Evolutionary conservation across 2,888 invertebrate genomes (phyloP).

Genomic region (Lepidocyrtinus sp.): DNA sequence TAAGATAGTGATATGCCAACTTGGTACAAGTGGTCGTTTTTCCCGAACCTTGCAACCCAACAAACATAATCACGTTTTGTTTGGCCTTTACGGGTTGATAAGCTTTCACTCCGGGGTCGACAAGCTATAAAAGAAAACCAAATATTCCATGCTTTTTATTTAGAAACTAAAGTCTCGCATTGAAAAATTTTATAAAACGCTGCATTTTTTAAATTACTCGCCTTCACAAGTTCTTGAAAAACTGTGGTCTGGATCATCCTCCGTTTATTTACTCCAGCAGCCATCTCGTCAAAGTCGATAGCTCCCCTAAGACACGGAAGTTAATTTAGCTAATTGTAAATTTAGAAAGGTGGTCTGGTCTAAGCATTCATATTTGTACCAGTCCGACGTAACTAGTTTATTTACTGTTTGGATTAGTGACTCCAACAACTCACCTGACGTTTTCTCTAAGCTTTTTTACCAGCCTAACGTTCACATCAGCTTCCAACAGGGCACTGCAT

Average conservation of each 20-base stretch:
- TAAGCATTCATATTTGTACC: too few relatives aligned
- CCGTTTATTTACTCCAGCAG: conserved; percentile 96
- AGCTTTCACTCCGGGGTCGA: conserved; percentile 98
- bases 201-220: conserved; percentile 71
- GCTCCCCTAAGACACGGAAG: conserved; percentile 77
- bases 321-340: too few relatives aligned
- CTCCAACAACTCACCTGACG: conserved; percentile 78
- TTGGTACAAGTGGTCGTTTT: conserved; percentile 99
- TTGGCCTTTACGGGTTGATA: conserved; percentile 96
- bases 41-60: conserved; percentile 98
- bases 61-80: conserved; percentile 99
- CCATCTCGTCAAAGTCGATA: conserved; percentile 99
- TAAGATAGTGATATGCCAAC: conserved; percentile 97
- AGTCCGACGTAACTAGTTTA: too few relatives aligned
- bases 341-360: too few relatives aligned
- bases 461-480: conserved; percentile 94
- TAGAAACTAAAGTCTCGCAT: background rate
- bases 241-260: conserved; percentile 99
- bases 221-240: conserved; percentile 97
- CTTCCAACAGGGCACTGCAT: conserved; percentile 96
- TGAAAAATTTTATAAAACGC: background rate
- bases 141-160: conserved; percentile 18
- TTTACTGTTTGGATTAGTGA: conserved; percentile 27
- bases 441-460: conserved; percentile 97
- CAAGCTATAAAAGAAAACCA: conserved; percentile 77